Evolutionary conservation across 2,797 vertebrate genomes (phyloP).

Genomic region (Geotria australis): DNA sequence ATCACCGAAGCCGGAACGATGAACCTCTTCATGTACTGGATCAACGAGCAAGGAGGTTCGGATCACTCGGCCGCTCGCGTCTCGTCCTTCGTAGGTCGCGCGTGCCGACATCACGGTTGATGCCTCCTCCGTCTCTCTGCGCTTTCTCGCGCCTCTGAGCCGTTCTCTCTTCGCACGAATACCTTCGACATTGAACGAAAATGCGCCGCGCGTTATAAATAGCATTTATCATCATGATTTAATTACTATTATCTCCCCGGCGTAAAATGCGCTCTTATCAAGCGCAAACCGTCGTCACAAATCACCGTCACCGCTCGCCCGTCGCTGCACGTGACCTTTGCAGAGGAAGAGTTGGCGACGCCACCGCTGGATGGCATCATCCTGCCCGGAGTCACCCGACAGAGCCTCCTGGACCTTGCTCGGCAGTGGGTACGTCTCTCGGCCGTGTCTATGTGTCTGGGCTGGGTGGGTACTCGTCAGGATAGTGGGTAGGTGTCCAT

Average conservation of each 20-base stretch:
- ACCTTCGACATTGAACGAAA: too few species aligned
- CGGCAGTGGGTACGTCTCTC: conserved; percentile 25
- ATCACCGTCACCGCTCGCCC: not conserved
- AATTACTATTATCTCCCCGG: too few species aligned
- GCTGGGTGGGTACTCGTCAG: too few species aligned
- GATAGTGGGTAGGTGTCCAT: too few species aligned
- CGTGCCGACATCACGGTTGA: conserved; percentile 1
- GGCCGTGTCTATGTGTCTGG: not conserved
- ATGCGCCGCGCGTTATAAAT: too few species aligned
- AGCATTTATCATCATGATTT: not conserved
- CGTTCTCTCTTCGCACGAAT: too few species aligned
- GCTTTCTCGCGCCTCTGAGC: too few species aligned
- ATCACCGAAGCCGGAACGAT: conserved; percentile 70
- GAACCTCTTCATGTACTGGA: conserved; percentile 76
- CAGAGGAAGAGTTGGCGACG: conserved; percentile 38
- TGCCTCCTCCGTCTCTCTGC: not conserved
- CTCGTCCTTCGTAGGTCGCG: not conserved
- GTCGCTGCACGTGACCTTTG: not conserved
- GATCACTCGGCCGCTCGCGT: not conserved
- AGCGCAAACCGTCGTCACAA: not conserved
- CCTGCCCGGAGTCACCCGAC: conserved; percentile 44
- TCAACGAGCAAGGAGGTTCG: conserved; percentile 30
- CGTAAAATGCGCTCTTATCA: not conserved
- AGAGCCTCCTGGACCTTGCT: conserved; percentile 46
- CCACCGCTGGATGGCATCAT: conserved; percentile 48